Percentiles rank a stretch among this genome's conserved stretches.
These are phyloP conservation scores for Scarus forsteni DNA, from an alignment of 2,797 vertebrate genomes.

Conservation along the genomic window DNA sequence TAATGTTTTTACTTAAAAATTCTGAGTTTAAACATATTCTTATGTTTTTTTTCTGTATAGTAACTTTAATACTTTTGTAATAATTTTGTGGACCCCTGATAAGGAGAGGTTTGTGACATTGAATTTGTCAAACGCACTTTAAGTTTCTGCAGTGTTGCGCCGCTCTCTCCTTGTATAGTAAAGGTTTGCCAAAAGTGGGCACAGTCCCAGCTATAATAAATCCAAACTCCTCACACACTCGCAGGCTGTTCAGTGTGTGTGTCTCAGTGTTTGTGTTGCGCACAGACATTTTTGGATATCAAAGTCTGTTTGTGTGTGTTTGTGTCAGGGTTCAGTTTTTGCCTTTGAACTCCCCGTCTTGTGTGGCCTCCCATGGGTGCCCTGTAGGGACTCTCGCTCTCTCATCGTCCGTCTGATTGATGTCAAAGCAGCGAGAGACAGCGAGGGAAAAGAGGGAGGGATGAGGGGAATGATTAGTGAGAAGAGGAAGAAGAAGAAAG, in stretches of 20 bases:
- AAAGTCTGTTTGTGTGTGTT: slow-evolving; percentile 73
- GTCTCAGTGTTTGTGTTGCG: slow-evolving; percentile 74
- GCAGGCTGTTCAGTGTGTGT: slow-evolving; percentile 41
- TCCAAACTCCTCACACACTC: slow-evolving; percentile 36
- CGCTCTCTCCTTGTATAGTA: slow-evolving; percentile 70
- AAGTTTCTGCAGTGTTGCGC: slow-evolving; percentile 23
- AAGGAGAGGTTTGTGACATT: no score
- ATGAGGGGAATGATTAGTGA: slow-evolving; percentile 43
- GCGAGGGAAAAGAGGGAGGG: slow-evolving; percentile 17
- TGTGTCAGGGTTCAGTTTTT: slow-evolving; percentile 68
- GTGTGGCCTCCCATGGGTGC: slow-evolving; percentile 76
- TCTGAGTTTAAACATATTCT: no score
- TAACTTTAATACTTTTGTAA: no score
- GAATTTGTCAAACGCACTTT: no score
- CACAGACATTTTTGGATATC: slow-evolving; percentile 77
- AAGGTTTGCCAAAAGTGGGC: slow-evolving; percentile 54
- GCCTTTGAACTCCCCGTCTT: slow-evolving; percentile 75
- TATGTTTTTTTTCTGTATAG: no score
- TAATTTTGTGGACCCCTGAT: no score
- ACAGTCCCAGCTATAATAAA: slow-evolving; percentile 58
- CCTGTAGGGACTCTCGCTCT: slow-evolving; percentile 46
- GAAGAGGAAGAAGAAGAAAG: background rate
- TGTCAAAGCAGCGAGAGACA: slow-evolving; percentile 57
- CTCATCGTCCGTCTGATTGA: slow-evolving; percentile 53
- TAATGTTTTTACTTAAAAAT: no score